Percentiles rank a stretch among this genome's conserved stretches.
Evolutionary conservation across 2,888 invertebrate species (phyloP).

Genomic region (Stenodema calcarata): DNA sequence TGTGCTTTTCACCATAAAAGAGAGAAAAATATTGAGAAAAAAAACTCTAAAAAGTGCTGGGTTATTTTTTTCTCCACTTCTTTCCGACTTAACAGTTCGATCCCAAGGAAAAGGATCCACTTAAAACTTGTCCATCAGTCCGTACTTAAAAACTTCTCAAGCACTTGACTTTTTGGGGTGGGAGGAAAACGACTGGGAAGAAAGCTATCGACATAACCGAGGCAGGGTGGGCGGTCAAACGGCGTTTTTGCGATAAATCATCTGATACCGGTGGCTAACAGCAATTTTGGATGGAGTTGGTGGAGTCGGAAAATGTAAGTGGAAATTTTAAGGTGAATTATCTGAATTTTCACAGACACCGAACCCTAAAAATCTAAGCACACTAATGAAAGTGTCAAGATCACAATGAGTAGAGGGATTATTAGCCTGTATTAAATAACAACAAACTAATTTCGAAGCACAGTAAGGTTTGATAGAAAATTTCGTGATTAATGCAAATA

Average conservation of each 20-base stretch:
- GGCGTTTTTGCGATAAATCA: background rate
- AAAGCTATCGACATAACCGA: background rate
- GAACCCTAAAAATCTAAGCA: too few species aligned
- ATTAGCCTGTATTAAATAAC: too few species aligned
- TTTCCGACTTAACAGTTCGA: slow-evolving; percentile 3
- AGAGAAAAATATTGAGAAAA: background rate
- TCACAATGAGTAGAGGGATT: too few species aligned
- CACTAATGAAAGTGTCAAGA: too few species aligned
- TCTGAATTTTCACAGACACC: too few species aligned
- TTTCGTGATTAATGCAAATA: too few species aligned
- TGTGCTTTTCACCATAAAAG: background rate
- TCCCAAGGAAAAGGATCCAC: background rate
- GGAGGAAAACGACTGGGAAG: background rate
- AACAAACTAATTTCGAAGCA: too few species aligned
- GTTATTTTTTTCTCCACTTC: background rate
- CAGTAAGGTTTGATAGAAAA: too few species aligned
- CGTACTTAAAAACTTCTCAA: slow-evolving; percentile 17
- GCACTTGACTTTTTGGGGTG: background rate
- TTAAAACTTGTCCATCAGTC: slow-evolving; percentile 27
- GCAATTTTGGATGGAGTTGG: too few species aligned
- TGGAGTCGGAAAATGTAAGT: too few species aligned
- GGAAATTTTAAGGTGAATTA: too few species aligned
- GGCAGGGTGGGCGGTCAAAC: slow-evolving; percentile 1
- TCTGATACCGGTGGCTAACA: too few species aligned
- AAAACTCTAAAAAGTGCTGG: background rate